A percentile compares a stretch with the other conserved stretches of the same genome.
These are phyloP conservation scores for Myripristis jacobus DNA, from an alignment of 2,797 vertebrate genomes.

Conservation along the genomic window DNA sequence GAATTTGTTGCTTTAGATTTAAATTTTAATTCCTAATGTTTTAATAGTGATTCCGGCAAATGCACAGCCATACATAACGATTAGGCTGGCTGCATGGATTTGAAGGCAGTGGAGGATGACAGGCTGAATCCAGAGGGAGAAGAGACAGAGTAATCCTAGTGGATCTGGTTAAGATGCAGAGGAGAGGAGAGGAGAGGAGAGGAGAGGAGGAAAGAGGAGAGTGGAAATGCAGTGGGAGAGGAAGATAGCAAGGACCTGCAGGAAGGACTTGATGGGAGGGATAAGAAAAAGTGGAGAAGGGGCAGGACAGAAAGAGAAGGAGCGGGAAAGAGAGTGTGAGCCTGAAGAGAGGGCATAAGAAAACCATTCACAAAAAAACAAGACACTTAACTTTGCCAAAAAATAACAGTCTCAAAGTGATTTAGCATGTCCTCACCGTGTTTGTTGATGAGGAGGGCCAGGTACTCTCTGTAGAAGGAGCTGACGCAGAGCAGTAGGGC, in stretches of 20 bases:
- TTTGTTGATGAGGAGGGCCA: constrained; percentile 88
- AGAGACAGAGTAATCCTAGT: not conserved
- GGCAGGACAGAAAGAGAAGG: not conserved
- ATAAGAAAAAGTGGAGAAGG: not conserved
- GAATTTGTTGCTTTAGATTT: not conserved
- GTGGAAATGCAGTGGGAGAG: too few relatives aligned
- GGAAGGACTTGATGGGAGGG: not conserved
- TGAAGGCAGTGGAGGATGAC: not conserved
- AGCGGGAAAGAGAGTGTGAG: not conserved
- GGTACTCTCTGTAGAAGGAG: constrained; percentile 90
- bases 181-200: not conserved
- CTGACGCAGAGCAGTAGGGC: constrained; percentile 88
- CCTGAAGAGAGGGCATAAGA: not conserved
- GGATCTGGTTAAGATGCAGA: not conserved
- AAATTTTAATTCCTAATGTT: too few relatives aligned
- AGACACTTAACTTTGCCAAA: not conserved
- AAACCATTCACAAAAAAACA: not conserved
- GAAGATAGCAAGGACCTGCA: not conserved
- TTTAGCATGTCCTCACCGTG: constrained; percentile 84
- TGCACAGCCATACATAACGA: constrained; percentile 22
- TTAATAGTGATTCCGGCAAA: constrained; percentile 8
- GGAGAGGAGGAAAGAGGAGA: not conserved
- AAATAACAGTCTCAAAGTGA: not conserved
- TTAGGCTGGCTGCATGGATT: not conserved
- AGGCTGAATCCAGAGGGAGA: not conserved